Evolutionary conservation across 2,797 vertebrate genomes (phyloP), one percentile per base, ranked within the genome.

Genomic region (Fistularia tabacaria): DNA sequence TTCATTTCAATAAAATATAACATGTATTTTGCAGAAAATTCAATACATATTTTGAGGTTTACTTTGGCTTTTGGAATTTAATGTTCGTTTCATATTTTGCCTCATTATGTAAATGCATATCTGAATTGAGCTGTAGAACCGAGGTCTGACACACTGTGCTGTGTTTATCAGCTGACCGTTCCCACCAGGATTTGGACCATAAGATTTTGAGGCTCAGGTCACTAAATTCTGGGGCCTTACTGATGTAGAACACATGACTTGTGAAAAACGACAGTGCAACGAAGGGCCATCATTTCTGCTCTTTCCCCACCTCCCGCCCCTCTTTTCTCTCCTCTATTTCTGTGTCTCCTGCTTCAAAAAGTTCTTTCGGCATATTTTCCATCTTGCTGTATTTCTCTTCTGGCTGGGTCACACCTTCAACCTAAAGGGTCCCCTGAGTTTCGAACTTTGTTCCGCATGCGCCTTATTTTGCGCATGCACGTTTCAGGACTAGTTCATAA

Each of bases 191-290:
- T 25, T 25, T 25, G 25, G 2, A 25, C 25, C 25, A 5, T 25
- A 25, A 25, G 25, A 25, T 25, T 25, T 25, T 2, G 25, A 25
- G 25, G 25, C 25, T 25, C 43, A 12, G 11, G 43, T 11, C 43
- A 45, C 43, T 13, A 45, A 11, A 45, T 45, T 38, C 3, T 36
- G 9, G 25, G 25, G 36, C 37, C 7, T 6, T 37, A 38, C 69
- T 81, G 74, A 85, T 81, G 59, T 76, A 45, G 84, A 88, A 78
- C 73, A 78, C 69, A 74, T 78, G 76, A 82, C 46, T 62, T 50
- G 43, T 0, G 10, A 51, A 48, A 72, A 61, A 64, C 13, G 45
- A 38, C 39, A 70, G 54, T 71, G 69, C 64, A 62, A 60, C 49
- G 25, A 54, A 53, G 53, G 64, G 77, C 61, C 57, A 74, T 77